These are phyloP conservation scores for Hipposideros larvatus DNA, from an alignment of 2,797 vertebrate species.

Conservation along the genomic window DNA sequence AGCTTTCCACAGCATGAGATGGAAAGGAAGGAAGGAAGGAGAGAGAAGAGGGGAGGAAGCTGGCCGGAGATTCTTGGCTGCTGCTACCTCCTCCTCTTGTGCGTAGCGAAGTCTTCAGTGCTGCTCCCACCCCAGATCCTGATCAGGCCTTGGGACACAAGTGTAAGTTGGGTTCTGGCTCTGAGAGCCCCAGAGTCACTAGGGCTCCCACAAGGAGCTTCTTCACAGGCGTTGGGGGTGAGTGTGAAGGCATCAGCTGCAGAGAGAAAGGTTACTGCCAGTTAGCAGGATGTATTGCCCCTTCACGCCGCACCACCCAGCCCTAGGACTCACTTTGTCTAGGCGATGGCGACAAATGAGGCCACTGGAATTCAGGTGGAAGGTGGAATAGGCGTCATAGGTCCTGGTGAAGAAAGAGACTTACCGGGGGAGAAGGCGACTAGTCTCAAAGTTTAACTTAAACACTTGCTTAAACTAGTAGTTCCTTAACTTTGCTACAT, in stretches of 20 bases:
- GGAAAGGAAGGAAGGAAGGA: constrained; percentile 9
- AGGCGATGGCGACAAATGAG: constrained; percentile 94
- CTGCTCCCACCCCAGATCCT: not conserved
- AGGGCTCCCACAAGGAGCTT: constrained; percentile 91
- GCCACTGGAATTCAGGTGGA: constrained; percentile 93
- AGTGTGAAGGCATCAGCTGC: constrained; percentile 93
- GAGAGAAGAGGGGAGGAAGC: not conserved
- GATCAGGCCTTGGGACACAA: constrained; percentile 74
- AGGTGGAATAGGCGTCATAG: constrained; percentile 95
- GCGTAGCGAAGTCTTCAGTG: constrained; percentile 65
- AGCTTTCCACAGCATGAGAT: constrained; percentile 80
- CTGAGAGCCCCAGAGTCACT: constrained; percentile 91
- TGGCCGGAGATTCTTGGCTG: not conserved
- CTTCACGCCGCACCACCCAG: not conserved
- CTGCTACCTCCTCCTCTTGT: constrained; percentile 49
- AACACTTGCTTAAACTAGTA: not conserved
- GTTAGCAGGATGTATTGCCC: not conserved
- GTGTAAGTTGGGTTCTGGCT: constrained; percentile 90
- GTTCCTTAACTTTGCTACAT: not conserved
- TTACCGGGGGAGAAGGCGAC: not conserved
- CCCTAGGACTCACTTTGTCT: constrained; percentile 91
- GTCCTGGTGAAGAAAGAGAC: constrained; percentile 86
- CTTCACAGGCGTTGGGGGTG: constrained; percentile 89
- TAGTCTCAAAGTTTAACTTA: not conserved
- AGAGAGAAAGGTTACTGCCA: not conserved